A percentile compares a stretch with the other conserved stretches of the same genome.
These are phyloP conservation scores for Leptinotarsa defecta DNA, from an alignment of 1,140 invertebrate genomes.

Conservation along the genomic window DNA sequence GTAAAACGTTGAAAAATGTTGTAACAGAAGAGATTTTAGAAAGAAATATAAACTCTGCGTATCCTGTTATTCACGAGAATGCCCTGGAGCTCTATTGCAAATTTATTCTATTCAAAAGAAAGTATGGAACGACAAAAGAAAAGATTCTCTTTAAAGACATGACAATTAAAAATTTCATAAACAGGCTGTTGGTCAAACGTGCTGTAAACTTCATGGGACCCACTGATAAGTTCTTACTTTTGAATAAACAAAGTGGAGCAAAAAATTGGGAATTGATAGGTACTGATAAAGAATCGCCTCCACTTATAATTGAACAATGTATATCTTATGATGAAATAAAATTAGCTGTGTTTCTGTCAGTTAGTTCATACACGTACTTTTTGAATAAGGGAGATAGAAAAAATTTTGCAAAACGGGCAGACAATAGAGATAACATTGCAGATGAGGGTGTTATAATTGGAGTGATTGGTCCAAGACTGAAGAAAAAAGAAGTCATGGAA, in stretches of 20 bases:
- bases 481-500: slow-evolving; percentile 57
- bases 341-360: slow-evolving; percentile 46
- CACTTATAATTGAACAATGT: slow-evolving; percentile 47
- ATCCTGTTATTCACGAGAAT: slow-evolving; percentile 59
- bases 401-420: slow-evolving; percentile 36
- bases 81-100: slow-evolving; percentile 55
- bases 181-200: slow-evolving; percentile 63
- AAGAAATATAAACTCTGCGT: slow-evolving; percentile 58
- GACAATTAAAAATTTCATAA: slow-evolving; percentile 61
- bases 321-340: slow-evolving; percentile 49
- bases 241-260: slow-evolving; percentile 58
- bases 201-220: slow-evolving; percentile 61
- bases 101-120: slow-evolving; percentile 58
- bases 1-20: slow-evolving; percentile 48
- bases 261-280: slow-evolving; percentile 57
- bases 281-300: slow-evolving; percentile 55
- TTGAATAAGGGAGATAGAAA: slow-evolving; percentile 45
- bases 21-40: slow-evolving; percentile 50
- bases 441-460: slow-evolving; percentile 51
- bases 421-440: slow-evolving; percentile 34
- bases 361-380: slow-evolving; percentile 45
- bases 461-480: slow-evolving; percentile 57
- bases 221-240: slow-evolving; percentile 59
- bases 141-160: slow-evolving; percentile 62
- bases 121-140: slow-evolving; percentile 60